Percentiles rank a stretch among this genome's conserved stretches.
These are phyloP conservation scores for Acrobasis consociella DNA, from an alignment of 2,888 invertebrate genomes.

Conservation along the genomic window DNA sequence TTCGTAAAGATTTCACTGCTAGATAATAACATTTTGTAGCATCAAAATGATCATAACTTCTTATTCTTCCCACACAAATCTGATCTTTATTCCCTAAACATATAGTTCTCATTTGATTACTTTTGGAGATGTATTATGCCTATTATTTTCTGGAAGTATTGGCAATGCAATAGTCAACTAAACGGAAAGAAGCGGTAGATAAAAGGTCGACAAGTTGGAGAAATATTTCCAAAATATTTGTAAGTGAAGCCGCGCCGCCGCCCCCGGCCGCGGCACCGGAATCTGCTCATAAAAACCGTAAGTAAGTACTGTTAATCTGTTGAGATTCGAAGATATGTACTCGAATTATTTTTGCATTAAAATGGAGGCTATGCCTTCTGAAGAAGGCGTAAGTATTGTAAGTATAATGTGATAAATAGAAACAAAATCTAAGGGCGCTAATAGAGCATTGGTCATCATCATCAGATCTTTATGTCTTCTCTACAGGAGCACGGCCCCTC, in stretches of 20 bases:
- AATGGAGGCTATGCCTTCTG: too few relatives aligned
- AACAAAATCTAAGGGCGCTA: too few relatives aligned
- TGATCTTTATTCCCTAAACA: slow-evolving; percentile 8
- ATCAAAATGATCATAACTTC: slow-evolving; percentile 33
- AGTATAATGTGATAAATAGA: too few relatives aligned
- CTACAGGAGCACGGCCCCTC: too few relatives aligned
- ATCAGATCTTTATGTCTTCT: too few relatives aligned
- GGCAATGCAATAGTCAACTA: slow-evolving; percentile 66
- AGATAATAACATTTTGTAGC: slow-evolving; percentile 61
- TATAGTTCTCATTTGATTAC: slow-evolving; percentile 27
- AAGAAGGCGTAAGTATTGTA: too few relatives aligned
- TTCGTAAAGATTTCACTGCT: slow-evolving; percentile 75
- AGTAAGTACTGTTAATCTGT: not conserved
- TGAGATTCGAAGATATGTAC: too few relatives aligned
- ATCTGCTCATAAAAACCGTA: slow-evolving; percentile 30
- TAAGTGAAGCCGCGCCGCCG: slow-evolving; percentile 64
- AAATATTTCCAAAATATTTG: slow-evolving; percentile 83
- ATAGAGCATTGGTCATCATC: too few relatives aligned
- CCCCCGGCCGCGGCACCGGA: slow-evolving; percentile 52
- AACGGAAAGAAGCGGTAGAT: slow-evolving; percentile 81
- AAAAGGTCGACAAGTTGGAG: slow-evolving; percentile 79
- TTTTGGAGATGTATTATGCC: slow-evolving; percentile 12
- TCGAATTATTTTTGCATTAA: too few relatives aligned
- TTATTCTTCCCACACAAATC: slow-evolving; percentile 22
- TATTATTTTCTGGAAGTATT: slow-evolving; percentile 29